Conservation (phyloP, 1,140 invertebrate species). For the Plutomurus gul region DNA sequence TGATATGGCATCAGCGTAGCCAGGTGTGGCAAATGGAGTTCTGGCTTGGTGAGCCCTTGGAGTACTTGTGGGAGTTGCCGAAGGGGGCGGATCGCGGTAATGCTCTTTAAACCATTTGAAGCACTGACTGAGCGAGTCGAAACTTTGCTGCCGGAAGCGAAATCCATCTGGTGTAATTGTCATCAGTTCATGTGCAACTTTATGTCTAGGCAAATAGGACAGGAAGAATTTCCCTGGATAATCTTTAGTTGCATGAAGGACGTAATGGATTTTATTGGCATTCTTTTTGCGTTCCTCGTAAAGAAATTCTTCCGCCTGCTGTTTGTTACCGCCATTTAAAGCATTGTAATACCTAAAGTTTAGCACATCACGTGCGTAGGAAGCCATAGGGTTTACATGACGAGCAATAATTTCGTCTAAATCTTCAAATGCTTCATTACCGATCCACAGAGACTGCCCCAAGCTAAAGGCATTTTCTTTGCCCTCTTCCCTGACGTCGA, state of each 20-base stretch:
- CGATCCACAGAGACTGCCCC: slow-evolving; percentile 85
- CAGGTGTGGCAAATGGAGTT: slow-evolving; percentile 44
- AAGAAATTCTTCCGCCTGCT: slow-evolving; percentile 84
- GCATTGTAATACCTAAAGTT: slow-evolving; percentile 89
- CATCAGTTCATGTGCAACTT: slow-evolving; percentile 87
- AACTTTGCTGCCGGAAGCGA: slow-evolving; percentile 84
- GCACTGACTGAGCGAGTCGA: slow-evolving; percentile 79
- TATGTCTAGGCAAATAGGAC: slow-evolving; percentile 85
- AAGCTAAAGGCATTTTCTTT: slow-evolving; percentile 97
- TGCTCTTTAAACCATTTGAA: slow-evolving; percentile 98
- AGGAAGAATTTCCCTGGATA: slow-evolving; percentile 94
- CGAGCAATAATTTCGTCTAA: slow-evolving; percentile 98
- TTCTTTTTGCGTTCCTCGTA: slow-evolving; percentile 84
- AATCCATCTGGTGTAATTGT: slow-evolving; percentile 91
- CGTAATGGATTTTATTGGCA: slow-evolving; percentile 86
- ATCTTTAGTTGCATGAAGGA: slow-evolving; percentile 82
- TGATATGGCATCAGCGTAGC: slow-evolving; percentile 41
- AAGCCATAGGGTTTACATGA: slow-evolving; percentile 94
- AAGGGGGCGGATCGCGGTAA: slow-evolving; percentile 77
- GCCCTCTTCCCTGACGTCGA: slow-evolving; percentile 92
- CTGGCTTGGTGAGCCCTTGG: slow-evolving; percentile 40
- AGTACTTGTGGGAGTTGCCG: slow-evolving; percentile 45
- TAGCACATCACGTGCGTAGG: slow-evolving; percentile 84
- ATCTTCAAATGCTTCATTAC: slow-evolving; percentile 91
- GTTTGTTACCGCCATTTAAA: slow-evolving; percentile 71